Evolutionary conservation across 2,797 vertebrate species (phyloP).

Genomic region (Masticophis lateralis): DNA sequence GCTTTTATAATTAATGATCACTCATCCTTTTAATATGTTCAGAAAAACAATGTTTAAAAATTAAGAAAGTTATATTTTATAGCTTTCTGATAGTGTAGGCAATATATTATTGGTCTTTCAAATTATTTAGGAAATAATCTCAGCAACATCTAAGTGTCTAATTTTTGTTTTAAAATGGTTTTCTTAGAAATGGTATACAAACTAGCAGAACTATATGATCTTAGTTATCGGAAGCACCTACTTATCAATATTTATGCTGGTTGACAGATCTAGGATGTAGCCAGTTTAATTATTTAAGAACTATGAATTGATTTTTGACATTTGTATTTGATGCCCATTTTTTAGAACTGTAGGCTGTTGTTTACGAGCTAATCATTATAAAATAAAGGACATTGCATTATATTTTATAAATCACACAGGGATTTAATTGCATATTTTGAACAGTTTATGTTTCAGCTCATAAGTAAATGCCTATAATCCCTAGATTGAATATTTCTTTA

Average conservation of each 20-base stretch:
- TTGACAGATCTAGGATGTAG: not conserved
- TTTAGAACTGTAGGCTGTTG: not conserved
- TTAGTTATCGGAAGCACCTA: not conserved
- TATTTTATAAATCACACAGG: not conserved
- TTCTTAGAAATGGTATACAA: not conserved
- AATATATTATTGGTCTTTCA: not conserved
- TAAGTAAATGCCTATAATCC: not conserved
- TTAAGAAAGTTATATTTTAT: not conserved
- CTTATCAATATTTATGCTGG: not conserved
- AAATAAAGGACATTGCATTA: not conserved
- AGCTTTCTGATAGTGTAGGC: not conserved
- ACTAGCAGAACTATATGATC: not conserved
- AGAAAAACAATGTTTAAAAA: not conserved
- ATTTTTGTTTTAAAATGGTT: not conserved
- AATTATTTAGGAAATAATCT: not conserved
- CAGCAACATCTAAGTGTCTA: not conserved
- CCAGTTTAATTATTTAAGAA: not conserved
- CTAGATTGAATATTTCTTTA: not conserved
- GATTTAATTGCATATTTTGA: not conserved
- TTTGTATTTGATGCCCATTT: not conserved
- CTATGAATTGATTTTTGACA: not conserved
- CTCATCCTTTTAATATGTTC: not conserved
- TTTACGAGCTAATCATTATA: not conserved
- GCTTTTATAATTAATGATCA: not conserved
- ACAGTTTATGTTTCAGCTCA: not conserved